Conservation (phyloP, 2,797 vertebrate species). For the Halcyon chelicuti region DNA sequence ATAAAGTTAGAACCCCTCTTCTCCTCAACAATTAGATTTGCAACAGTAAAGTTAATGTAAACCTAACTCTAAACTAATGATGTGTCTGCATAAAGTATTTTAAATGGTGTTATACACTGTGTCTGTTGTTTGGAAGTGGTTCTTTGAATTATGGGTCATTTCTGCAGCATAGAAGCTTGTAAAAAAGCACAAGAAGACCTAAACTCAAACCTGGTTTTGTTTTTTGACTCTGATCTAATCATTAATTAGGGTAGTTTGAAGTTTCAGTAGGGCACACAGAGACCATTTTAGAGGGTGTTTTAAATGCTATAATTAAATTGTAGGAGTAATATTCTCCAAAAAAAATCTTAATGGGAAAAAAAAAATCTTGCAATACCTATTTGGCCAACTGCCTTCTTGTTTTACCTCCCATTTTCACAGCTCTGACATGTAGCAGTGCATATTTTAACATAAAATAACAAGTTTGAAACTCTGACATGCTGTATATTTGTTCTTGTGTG, state of each 20-base stretch:
- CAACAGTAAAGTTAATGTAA: not conserved
- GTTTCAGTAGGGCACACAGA: slow-evolving; percentile 34
- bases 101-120: slow-evolving; percentile 8
- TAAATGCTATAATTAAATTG: slow-evolving; percentile 75
- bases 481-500: slow-evolving; percentile 75
- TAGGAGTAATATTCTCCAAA: slow-evolving; percentile 64
- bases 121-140: slow-evolving; percentile 4
- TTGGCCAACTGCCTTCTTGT: slow-evolving; percentile 78
- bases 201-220: slow-evolving; percentile 23
- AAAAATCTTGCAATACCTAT: slow-evolving; percentile 43
- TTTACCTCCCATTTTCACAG: slow-evolving; percentile 75
- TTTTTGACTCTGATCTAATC: slow-evolving; percentile 61
- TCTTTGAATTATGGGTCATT: slow-evolving; percentile 39
- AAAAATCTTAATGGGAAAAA: slow-evolving; percentile 49
- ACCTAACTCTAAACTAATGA: slow-evolving; percentile 2
- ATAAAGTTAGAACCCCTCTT: not conserved
- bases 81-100: slow-evolving; percentile 6
- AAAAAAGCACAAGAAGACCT: slow-evolving; percentile 22
- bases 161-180: slow-evolving; percentile 11
- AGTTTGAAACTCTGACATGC: slow-evolving; percentile 70
- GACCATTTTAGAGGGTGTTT: slow-evolving; percentile 67
- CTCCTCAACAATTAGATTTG: slow-evolving; percentile 26
- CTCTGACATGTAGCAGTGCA: slow-evolving; percentile 77
- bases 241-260: slow-evolving; percentile 70
- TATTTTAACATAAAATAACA: slow-evolving; percentile 78